These are phyloP conservation scores for Onychostruthus taczanowskii DNA, from an alignment of 2,113 vertebrate genomes.

Conservation along the genomic window DNA sequence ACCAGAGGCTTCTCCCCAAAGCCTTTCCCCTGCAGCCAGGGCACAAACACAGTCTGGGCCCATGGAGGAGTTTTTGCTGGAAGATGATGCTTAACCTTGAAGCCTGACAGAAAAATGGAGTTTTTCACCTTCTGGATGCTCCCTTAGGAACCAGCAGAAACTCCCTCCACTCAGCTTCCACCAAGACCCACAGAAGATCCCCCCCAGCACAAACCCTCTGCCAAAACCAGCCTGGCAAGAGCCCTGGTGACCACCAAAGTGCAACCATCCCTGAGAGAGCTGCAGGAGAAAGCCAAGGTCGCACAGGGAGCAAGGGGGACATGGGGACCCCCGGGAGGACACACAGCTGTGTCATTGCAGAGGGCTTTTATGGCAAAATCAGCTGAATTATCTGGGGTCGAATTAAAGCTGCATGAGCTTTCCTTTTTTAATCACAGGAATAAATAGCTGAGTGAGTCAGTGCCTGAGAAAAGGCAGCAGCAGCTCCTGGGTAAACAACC, in stretches of 20 bases:
- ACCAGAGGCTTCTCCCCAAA: background rate
- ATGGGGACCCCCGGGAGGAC: background rate
- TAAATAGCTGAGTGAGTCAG: constrained; percentile 2
- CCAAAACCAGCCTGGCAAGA: background rate
- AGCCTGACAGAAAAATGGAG: background rate
- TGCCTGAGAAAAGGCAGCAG: background rate
- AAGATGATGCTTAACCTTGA: background rate
- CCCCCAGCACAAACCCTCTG: background rate
- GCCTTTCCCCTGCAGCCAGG: background rate
- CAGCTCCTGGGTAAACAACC: background rate
- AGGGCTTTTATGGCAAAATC: background rate
- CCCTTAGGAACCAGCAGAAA: background rate
- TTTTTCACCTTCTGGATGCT: background rate
- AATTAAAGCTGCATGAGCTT: background rate
- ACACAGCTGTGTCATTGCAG: background rate
- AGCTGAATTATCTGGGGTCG: background rate
- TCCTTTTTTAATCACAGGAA: background rate
- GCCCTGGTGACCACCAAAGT: background rate
- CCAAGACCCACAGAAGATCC: background rate
- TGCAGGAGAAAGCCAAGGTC: background rate
- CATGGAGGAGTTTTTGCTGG: background rate
- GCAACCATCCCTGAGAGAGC: fast-evolving
- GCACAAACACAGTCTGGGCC: background rate
- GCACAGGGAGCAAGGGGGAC: fast-evolving
- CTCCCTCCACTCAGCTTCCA: background rate